phyloP scores from a whole-genome alignment of 2,888 invertebrate genomes.

The Agriotes lineatus region DNA sequence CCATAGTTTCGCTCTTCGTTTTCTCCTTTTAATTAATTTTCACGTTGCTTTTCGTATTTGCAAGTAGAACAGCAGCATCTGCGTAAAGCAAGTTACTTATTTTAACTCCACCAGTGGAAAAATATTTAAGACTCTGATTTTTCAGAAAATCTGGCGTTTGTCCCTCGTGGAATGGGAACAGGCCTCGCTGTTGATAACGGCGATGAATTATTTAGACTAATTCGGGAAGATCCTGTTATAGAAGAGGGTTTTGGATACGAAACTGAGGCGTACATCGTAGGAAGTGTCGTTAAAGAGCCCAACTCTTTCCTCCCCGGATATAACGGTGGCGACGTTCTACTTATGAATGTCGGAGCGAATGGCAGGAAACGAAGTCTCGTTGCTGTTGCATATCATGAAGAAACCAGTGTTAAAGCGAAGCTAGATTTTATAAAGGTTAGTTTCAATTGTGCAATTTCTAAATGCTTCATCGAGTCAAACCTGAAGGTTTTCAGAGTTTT shows the following conservation, averaged over 20 bases:
- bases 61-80: too few relatives aligned
- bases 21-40: too few relatives aligned
- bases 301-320: constrained; percentile 58
- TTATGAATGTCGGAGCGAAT: constrained; percentile 52
- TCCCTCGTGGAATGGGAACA: constrained; percentile 59
- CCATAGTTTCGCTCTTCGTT: too few relatives aligned
- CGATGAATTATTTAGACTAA: constrained; percentile 56
- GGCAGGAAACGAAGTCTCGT: constrained; percentile 57
- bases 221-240: constrained; percentile 46
- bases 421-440: constrained; percentile 65
- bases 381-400: constrained; percentile 62
- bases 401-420: constrained; percentile 57
- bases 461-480: too few relatives aligned
- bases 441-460: too few relatives aligned
- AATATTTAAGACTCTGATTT: neutral
- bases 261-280: constrained; percentile 51
- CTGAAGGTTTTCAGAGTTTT: too few relatives aligned
- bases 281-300: constrained; percentile 53
- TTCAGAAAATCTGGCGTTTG: constrained; percentile 59
- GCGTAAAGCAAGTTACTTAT: too few relatives aligned
- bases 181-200: constrained; percentile 63
- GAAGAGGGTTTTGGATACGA: constrained; percentile 48
- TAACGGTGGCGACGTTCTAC: constrained; percentile 57
- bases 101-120: too few relatives aligned
- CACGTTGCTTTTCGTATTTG: too few relatives aligned